These are phyloP conservation scores for Steinernema khuongi DNA, from an alignment of 1,140 invertebrate genomes.

Conservation along the genomic window DNA sequence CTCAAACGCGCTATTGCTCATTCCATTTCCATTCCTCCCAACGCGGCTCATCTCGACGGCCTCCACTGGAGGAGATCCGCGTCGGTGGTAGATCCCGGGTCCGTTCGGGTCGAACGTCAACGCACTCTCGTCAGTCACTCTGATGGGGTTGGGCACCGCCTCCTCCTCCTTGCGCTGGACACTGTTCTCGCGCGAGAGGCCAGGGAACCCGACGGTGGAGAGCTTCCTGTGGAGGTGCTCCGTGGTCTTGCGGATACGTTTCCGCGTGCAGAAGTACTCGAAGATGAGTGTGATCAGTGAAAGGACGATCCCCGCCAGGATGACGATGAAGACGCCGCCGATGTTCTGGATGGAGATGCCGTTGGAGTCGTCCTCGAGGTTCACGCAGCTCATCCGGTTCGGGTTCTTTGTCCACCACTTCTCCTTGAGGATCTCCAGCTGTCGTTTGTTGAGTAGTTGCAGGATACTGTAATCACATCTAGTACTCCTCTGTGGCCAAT, in stretches of 20 bases:
- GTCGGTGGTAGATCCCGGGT: background rate
- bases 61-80: background rate
- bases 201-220: background rate
- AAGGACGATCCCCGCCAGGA: conserved; percentile 83
- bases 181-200: background rate
- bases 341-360: conserved; percentile 96
- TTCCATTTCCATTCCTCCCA: background rate
- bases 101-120: background rate
- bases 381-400: conserved; percentile 72
- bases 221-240: background rate
- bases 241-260: background rate
- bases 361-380: conserved; percentile 81
- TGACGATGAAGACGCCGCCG: conserved; percentile 91
- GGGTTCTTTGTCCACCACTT: conserved; percentile 89
- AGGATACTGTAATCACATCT: conserved; percentile 70
- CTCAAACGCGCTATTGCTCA: background rate
- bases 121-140: background rate
- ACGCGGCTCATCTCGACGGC: background rate
- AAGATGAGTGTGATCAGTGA: conserved; percentile 83
- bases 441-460: conserved; percentile 80
- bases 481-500: background rate
- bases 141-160: background rate
- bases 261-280: conserved; percentile 77
- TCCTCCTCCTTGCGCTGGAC: background rate
- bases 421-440: conserved; percentile 85